Percentiles rank a stretch among this genome's conserved stretches.
phyloP scores from a whole-genome alignment of 2,113 vertebrate genomes.

The Microcebus murinus region DNA sequence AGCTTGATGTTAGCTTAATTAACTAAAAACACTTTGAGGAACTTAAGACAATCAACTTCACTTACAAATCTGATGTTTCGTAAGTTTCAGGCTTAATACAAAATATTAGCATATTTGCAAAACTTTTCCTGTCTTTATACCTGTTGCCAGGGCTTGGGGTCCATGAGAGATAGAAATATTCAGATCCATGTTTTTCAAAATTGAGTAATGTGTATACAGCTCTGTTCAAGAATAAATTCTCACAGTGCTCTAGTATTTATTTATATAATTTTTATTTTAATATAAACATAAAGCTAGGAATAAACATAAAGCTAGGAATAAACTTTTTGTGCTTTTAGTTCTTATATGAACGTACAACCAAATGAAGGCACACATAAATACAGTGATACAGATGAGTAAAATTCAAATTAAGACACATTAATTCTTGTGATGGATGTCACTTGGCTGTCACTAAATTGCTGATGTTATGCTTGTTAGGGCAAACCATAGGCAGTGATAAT shows the following conservation, averaged over 20 bases:
- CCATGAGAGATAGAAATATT: neutral
- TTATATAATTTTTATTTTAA: neutral
- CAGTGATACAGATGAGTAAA: neutral
- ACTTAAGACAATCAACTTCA: neutral
- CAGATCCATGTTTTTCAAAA: neutral
- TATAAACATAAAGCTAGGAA: neutral
- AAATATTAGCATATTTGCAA: neutral
- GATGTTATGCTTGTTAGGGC: neutral
- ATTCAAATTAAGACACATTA: neutral
- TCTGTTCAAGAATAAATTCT: neutral
- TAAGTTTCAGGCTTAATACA: neutral
- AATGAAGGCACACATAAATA: neutral
- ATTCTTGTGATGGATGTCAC: neutral
- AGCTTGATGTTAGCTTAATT: neutral
- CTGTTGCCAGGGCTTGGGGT: neutral
- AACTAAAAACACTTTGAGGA: neutral
- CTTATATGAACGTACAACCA: neutral
- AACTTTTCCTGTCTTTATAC: neutral
- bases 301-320: neutral
- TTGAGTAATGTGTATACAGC: accelerated
- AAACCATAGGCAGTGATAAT: neutral
- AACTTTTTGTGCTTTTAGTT: neutral
- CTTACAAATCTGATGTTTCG: neutral
- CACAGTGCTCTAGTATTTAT: neutral
- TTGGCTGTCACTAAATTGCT: neutral